A percentile compares a stretch with the other conserved stretches of the same genome.
phyloP scores from a whole-genome alignment of 2,888 invertebrate genomes.

The Scelioninae gen. 2 region DNA sequence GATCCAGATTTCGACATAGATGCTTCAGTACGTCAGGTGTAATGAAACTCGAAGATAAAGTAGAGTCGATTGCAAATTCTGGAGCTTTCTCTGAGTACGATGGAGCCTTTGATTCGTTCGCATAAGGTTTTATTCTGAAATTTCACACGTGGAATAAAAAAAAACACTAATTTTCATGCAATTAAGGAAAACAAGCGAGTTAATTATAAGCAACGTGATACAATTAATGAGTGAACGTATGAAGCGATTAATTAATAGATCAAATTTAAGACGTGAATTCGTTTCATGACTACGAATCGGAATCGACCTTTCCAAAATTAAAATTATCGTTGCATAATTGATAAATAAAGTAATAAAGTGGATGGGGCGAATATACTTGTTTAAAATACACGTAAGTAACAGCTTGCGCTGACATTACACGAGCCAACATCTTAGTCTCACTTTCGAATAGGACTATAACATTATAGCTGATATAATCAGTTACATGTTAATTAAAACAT shows the following conservation, averaged over 20 bases:
- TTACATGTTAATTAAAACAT: background rate
- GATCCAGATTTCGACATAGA: conserved; percentile 81
- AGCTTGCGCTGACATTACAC: conserved; percentile 17
- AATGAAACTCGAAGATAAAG: conserved; percentile 74
- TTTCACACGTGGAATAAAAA: conserved; percentile 1
- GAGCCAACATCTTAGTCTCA: conserved; percentile 13
- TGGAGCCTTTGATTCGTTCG: conserved; percentile 47
- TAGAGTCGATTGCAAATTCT: conserved; percentile 39
- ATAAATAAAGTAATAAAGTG: conserved; percentile 12
- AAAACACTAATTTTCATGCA: too few species aligned
- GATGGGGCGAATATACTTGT: background rate
- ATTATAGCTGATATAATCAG: conserved; percentile 3
- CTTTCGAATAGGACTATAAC: conserved; percentile 11
- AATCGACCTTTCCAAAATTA: too few species aligned
- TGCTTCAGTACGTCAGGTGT: conserved; percentile 81
- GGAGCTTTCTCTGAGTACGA: conserved; percentile 58
- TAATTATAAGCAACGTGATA: too few species aligned
- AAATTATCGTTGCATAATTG: background rate
- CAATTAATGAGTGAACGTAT: too few species aligned
- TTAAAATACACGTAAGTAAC: conserved; percentile 3
- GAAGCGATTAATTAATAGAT: too few species aligned
- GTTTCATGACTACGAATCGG: too few species aligned
- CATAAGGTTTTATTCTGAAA: conserved; percentile 44
- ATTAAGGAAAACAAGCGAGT: too few species aligned
- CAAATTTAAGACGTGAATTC: too few species aligned